Base-by-base conservation (phyloP, 2,888 invertebrate species). In the Xylota sylvarum region DNA sequence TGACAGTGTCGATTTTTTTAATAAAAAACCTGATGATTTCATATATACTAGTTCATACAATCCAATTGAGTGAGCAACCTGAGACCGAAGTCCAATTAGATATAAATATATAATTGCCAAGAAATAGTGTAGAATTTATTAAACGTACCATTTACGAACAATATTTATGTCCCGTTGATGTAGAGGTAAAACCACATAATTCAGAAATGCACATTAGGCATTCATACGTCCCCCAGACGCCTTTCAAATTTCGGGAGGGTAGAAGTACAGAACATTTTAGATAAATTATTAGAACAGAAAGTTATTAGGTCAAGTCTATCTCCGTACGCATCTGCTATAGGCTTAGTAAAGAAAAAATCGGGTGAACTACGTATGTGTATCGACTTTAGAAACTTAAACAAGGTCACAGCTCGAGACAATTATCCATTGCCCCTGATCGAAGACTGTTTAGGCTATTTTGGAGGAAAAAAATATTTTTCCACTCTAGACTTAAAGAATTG, bases 101-200 rank as follows among this genome's bases (percentile, higher is more conserved):
- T 19, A 67, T 52, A 67, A 67, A 67, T 55, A 67, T 52, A 23
- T 67, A 37, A 27, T 10, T 67, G 7, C 52, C n/a, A 2, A 40
- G 5, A n/a, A 14, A 67, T 55, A 37, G 14, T 52, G 27, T 67
- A 55, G 14, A 67, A 37, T 1, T 32, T 14, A 67, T 52, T 4
- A n/a, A 55, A 23, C 37, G 52, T 27, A 50, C 23, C 14, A 52
- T 67, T 40, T 14, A 17, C 14, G 37, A 52, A 52, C 35, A 67
- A 52, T 67, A 67, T 35, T 19, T 50, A 50, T 52, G n/a, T n/a
- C 65, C 65, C n/a, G 35, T 67, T 37, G 37, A 10, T 12, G 19
- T 48, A 50, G 50, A 65, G 19, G 50, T 65, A 50, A 46, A 50
- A 50, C 65, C 50, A 12, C 65, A 65, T 37, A 50, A 65, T 48